These are phyloP conservation scores for Falcaria lacertinaria DNA, from an alignment of 2,888 invertebrate species.

Conservation along the genomic window DNA sequence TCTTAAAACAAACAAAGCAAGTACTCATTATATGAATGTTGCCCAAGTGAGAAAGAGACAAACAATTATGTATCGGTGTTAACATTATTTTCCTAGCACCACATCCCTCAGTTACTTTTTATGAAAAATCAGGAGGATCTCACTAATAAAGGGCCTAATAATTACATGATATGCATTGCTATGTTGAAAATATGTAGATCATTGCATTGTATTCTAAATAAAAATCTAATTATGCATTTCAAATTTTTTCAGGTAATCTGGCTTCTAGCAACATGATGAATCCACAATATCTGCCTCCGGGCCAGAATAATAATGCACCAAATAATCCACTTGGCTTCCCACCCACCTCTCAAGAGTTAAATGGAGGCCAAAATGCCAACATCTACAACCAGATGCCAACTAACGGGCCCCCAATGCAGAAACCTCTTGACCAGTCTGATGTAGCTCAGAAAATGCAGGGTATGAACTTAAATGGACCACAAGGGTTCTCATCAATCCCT, in stretches of 20 bases:
- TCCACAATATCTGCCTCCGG: constrained; percentile 69
- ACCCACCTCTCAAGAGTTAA: constrained; percentile 59
- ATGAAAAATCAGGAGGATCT: too few species aligned
- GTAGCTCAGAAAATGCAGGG: constrained; percentile 72
- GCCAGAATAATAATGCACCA: constrained; percentile 70
- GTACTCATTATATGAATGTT: too few species aligned
- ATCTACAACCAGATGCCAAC: constrained; percentile 52
- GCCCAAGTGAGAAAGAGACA: too few species aligned
- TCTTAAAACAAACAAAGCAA: too few species aligned
- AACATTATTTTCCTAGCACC: too few species aligned
- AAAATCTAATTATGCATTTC: background rate
- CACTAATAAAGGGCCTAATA: too few species aligned
- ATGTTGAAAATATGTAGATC: too few species aligned
- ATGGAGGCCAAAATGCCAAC: constrained; percentile 65
- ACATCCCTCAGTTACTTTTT: too few species aligned
- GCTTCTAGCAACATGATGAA: constrained; percentile 67
- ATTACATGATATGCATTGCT: too few species aligned
- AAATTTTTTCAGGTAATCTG: constrained; percentile 37
- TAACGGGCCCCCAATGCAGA: constrained; percentile 42
- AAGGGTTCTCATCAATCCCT: constrained; percentile 48
- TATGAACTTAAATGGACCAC: constrained; percentile 64
- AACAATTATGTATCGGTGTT: too few species aligned
- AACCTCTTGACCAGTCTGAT: constrained; percentile 44
- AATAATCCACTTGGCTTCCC: constrained; percentile 56
- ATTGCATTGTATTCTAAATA: too few species aligned